Conservation (phyloP, 2,888 invertebrate genomes). For the Neoitamus cyanurus region DNA sequence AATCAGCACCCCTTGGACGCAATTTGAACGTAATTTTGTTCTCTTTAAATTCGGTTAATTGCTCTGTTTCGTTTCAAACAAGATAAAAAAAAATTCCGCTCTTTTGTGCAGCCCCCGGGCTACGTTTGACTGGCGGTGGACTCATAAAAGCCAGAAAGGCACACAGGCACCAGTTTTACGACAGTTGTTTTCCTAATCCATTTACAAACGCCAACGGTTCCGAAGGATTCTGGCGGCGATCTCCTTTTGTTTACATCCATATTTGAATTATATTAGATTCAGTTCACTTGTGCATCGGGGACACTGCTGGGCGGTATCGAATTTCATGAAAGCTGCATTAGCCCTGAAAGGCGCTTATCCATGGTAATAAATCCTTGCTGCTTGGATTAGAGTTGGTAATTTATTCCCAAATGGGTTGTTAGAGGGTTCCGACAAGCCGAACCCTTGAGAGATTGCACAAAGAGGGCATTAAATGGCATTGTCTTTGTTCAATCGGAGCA, state of each 20-base stretch:
- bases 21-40: neutral
- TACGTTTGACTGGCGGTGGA: neutral
- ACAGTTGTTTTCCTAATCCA: constrained; percentile 39
- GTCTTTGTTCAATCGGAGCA: constrained; percentile 8
- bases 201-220: neutral
- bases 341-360: constrained; percentile 49
- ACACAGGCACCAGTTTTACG: neutral
- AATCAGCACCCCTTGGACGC: neutral
- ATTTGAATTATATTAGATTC: constrained; percentile 28
- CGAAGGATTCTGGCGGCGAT: neutral
- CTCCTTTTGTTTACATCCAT: constrained; percentile 25
- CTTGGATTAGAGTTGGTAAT: constrained; percentile 47
- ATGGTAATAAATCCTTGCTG: constrained; percentile 49
- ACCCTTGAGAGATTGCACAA: constrained; percentile 11
- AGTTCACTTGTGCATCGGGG: neutral
- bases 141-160: neutral
- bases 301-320: constrained; percentile 20
- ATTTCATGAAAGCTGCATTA: constrained; percentile 36
- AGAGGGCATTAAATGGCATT: constrained; percentile 10
- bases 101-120: neutral
- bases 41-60: neutral
- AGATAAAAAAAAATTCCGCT: neutral
- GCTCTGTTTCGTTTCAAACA: neutral
- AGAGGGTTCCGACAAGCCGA: neutral
- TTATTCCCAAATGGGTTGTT: constrained; percentile 51